These are phyloP conservation scores for Amblyteles armatorius DNA, from an alignment of 2,888 invertebrate species.

Conservation along the genomic window DNA sequence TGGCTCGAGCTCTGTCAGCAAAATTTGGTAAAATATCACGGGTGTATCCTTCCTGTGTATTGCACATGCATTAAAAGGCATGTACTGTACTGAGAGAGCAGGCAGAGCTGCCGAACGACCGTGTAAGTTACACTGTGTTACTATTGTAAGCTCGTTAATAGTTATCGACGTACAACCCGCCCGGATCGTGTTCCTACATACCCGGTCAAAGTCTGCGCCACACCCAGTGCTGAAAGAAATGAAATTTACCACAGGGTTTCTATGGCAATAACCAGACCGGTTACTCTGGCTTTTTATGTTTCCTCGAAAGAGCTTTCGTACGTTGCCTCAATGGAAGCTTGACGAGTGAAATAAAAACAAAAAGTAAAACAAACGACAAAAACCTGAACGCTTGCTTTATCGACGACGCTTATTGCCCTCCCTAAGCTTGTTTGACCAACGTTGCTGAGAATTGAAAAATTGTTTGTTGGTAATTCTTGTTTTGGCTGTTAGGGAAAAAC, in stretches of 20 bases:
- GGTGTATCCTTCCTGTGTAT: not conserved
- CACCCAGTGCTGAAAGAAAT: slow-evolving; percentile 17
- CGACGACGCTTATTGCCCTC: not conserved
- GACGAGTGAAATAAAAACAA: not conserved
- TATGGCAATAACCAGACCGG: slow-evolving; percentile 17
- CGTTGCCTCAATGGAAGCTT: slow-evolving; percentile 5
- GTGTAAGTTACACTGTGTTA: slow-evolving; percentile 15
- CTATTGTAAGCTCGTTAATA: slow-evolving; percentile 57
- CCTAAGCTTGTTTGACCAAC: not conserved
- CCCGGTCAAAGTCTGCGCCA: slow-evolving; percentile 15
- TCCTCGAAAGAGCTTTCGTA: slow-evolving; percentile 9
- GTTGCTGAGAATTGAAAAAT: not conserved
- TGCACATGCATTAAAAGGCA: slow-evolving; percentile 4
- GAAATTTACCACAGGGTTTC: slow-evolving; percentile 33
- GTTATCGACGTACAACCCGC: slow-evolving; percentile 57
- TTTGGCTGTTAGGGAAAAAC: not conserved
- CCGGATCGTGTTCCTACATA: slow-evolving; percentile 46
- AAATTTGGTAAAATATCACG: slow-evolving; percentile 27
- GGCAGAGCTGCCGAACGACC: slow-evolving; percentile 35
- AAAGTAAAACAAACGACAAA: not conserved
- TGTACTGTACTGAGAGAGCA: slow-evolving; percentile 8
- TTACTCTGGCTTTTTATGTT: not conserved
- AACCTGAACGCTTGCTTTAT: not conserved
- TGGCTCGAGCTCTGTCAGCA: slow-evolving; percentile 26
- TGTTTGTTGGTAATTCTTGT: not conserved